These are phyloP conservation scores for Strix occidentalis DNA, from an alignment of 2,797 vertebrate genomes.

Conservation along the genomic window DNA sequence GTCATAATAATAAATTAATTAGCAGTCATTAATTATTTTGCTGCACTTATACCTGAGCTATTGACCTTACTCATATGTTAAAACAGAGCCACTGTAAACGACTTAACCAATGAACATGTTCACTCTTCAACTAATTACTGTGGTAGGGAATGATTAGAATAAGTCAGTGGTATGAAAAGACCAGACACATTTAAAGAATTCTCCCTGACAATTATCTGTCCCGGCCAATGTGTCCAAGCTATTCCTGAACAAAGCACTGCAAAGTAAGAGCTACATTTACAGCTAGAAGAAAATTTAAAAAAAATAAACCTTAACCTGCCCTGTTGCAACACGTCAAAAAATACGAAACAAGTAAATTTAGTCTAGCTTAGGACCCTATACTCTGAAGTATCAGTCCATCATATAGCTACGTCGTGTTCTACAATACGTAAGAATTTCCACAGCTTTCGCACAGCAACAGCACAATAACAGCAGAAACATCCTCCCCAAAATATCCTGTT, in stretches of 20 bases:
- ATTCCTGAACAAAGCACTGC: background rate
- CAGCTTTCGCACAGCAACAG: background rate
- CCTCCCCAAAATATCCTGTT: background rate
- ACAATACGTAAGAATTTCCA: background rate
- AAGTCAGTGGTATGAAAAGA: background rate
- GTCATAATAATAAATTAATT: constrained; percentile 23
- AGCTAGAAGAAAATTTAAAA: background rate
- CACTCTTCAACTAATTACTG: background rate
- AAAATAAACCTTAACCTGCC: background rate
- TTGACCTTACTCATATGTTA: constrained; percentile 4
- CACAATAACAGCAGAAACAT: background rate
- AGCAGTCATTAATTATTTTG: constrained; percentile 43
- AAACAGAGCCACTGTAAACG: background rate
- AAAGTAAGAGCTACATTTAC: background rate
- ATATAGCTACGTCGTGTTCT: background rate
- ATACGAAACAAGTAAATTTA: background rate
- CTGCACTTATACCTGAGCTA: constrained; percentile 23
- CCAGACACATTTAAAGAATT: background rate
- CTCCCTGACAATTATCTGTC: background rate
- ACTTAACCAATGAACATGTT: background rate
- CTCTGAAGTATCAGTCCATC: background rate
- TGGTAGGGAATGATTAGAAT: background rate
- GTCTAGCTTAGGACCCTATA: background rate
- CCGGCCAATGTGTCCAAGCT: background rate
- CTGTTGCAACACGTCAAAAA: background rate